These are phyloP conservation scores for Thera obeliscata DNA, from an alignment of 2,888 invertebrate species.

Conservation along the genomic window DNA sequence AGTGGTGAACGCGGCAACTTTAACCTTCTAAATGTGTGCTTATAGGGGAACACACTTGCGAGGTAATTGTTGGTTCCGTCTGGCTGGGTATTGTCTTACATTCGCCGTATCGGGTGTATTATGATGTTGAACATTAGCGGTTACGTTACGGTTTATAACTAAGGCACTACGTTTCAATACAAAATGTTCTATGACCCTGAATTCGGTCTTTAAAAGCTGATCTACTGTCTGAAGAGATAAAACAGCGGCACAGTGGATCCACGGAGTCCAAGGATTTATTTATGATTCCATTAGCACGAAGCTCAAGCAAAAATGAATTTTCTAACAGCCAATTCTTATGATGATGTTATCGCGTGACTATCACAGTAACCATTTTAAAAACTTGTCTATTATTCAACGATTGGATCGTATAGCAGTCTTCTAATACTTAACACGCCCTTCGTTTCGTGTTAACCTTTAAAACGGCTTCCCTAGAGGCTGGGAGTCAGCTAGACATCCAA, in stretches of 20 bases:
- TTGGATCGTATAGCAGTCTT: neutral
- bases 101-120: slow-evolving; percentile 4
- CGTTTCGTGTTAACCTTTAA: no score
- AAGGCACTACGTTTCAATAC: neutral
- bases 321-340: neutral
- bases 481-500: no score
- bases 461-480: no score
- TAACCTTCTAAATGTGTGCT: slow-evolving; percentile 23
- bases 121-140: slow-evolving; percentile 5
- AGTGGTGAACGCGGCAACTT: slow-evolving; percentile 11
- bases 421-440: no score
- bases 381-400: neutral
- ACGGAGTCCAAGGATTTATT: no score
- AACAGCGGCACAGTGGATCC: no score
- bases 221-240: no score
- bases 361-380: neutral
- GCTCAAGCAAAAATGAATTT: neutral
- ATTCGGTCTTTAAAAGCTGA: no score
- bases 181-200: neutral
- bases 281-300: neutral
- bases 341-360: neutral
- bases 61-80: slow-evolving; percentile 27
- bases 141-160: neutral
- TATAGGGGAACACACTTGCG: slow-evolving; percentile 28
- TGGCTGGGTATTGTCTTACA: slow-evolving; percentile 25